Evolutionary conservation across 1,140 invertebrate genomes (phyloP).

Genomic region (Bombus sibiricus): DNA sequence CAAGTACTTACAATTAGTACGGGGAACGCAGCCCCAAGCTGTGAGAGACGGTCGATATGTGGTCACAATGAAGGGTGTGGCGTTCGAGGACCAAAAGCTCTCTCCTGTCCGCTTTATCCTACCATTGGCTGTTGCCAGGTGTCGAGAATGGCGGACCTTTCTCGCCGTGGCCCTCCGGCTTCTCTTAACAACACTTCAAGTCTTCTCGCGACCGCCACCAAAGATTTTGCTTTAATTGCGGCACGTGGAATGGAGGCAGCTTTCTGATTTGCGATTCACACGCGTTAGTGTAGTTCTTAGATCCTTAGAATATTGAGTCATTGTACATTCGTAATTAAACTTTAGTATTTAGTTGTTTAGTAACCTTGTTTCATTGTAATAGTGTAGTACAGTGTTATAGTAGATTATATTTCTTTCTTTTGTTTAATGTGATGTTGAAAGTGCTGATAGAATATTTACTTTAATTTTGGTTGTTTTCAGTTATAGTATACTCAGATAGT

Average conservation of each 20-base stretch:
- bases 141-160: conserved; percentile 76
- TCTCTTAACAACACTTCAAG: conserved; percentile 23
- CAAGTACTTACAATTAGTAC: conserved; percentile 52
- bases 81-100: conserved; percentile 77
- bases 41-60: conserved; percentile 75
- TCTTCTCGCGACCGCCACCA: background rate
- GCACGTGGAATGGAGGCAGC: background rate
- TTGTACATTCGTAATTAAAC: background rate
- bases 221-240: conserved; percentile 28
- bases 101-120: conserved; percentile 70
- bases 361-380: background rate
- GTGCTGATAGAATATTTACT: no score
- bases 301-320: background rate
- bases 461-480: no score
- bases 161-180: conserved; percentile 49
- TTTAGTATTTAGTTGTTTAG: background rate
- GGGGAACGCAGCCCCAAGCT: conserved; percentile 42
- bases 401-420: no score
- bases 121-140: conserved; percentile 77
- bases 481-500: no score
- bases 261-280: background rate
- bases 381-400: background rate
- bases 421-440: no score
- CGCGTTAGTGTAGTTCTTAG: background rate
- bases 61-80: conserved; percentile 80